A percentile compares a stretch with the other conserved stretches of the same genome.
Conservation (phyloP, 2,113 vertebrate genomes). For the Chaetops frenatus region DNA sequence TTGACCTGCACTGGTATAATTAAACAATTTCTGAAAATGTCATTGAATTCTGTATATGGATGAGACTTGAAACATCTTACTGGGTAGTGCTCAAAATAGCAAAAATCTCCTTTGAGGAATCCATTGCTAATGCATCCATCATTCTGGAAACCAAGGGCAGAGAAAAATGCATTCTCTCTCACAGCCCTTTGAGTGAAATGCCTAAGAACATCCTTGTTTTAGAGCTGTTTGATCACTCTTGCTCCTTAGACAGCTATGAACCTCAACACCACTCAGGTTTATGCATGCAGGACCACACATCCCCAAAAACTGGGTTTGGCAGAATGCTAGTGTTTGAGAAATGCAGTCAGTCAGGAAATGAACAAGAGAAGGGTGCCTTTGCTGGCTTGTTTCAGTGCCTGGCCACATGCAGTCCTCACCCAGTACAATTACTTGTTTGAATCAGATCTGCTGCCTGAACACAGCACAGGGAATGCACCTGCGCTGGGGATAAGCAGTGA, state of each 20-base stretch:
- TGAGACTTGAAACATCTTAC: background rate
- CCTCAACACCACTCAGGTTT: background rate
- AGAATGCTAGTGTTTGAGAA: background rate
- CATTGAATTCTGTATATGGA: background rate
- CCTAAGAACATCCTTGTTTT: background rate
- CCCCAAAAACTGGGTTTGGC: background rate
- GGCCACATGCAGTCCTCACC: background rate
- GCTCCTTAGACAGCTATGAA: background rate
- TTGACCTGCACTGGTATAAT: background rate
- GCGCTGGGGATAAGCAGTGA: background rate
- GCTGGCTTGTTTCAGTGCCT: background rate
- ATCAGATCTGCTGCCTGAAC: background rate
- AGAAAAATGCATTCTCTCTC: background rate
- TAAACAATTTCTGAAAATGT: background rate
- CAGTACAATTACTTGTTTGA: background rate
- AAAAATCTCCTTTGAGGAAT: background rate
- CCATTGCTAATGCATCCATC: background rate
- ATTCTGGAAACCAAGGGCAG: background rate
- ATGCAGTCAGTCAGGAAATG: background rate
- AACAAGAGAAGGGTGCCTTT: background rate
- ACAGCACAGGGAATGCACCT: background rate
- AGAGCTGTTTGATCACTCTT: background rate
- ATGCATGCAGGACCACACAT: background rate
- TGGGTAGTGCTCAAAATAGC: background rate
- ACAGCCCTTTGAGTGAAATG: background rate